Evolutionary conservation across 2,797 vertebrate genomes (phyloP).

Genomic region (Platalea minor): DNA sequence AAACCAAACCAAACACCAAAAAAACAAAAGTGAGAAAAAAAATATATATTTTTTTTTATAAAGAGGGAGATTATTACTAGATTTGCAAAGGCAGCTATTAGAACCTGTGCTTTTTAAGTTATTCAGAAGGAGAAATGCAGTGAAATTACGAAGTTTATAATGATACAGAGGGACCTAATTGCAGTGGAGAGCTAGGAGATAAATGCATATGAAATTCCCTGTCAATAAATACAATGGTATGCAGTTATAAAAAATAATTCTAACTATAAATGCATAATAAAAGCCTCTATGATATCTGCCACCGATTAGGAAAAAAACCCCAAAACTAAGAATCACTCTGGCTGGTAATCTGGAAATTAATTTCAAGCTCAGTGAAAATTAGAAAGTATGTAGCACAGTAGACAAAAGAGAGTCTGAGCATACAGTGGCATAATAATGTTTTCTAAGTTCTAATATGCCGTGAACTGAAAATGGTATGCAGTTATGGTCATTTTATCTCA

Average conservation of each 20-base stretch:
- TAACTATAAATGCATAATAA: background rate
- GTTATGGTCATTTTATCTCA: background rate
- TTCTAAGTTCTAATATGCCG: background rate
- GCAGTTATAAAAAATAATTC: background rate
- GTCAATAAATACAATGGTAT: background rate
- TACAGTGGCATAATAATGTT: background rate
- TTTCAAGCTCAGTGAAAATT: background rate
- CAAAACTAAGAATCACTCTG: background rate
- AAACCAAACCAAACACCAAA: background rate
- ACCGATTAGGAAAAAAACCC: background rate
- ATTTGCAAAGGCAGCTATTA: background rate
- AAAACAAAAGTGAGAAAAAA: background rate
- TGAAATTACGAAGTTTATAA: background rate
- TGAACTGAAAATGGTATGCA: background rate
- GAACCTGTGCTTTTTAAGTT: background rate
- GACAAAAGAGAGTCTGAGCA: background rate
- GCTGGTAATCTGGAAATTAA: background rate
- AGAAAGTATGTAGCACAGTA: background rate
- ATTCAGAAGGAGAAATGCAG: background rate
- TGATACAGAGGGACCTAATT: background rate
- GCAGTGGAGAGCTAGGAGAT: background rate
- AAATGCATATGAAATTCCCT: background rate
- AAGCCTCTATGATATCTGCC: background rate
- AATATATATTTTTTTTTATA: too few species aligned
- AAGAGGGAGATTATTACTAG: background rate